These are phyloP conservation scores for Barypeithes pellucidus DNA, from an alignment of 2,888 invertebrate species.

Conservation along the genomic window DNA sequence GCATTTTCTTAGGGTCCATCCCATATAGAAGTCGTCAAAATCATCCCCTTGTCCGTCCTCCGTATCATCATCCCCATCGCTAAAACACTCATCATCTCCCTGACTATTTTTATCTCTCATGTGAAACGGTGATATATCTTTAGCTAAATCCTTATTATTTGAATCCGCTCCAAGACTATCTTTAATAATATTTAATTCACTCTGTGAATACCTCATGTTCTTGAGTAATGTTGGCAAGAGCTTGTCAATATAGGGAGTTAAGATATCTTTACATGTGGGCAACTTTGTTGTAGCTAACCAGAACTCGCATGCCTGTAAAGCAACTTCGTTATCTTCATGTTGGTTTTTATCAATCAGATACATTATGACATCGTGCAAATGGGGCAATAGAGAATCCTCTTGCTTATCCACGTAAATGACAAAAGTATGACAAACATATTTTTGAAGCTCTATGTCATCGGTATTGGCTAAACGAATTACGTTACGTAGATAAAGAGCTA, in stretches of 20 bases:
- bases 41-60: slow-evolving; percentile 61
- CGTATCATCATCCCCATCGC: slow-evolving; percentile 74
- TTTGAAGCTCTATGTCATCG: slow-evolving; percentile 95
- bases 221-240: slow-evolving; percentile 93
- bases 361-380: slow-evolving; percentile 96
- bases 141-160: slow-evolving; percentile 95
- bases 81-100: slow-evolving; percentile 72
- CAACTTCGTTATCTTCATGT: slow-evolving; percentile 92
- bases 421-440: slow-evolving; percentile 97
- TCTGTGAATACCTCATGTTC: slow-evolving; percentile 98
- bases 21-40: slow-evolving; percentile 68
- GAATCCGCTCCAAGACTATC: slow-evolving; percentile 97
- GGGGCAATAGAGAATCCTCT: slow-evolving; percentile 94
- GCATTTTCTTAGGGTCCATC: slow-evolving; percentile 98
- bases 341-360: slow-evolving; percentile 96
- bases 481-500: slow-evolving; percentile 78
- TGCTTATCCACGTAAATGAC: slow-evolving; percentile 93
- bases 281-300: slow-evolving; percentile 98
- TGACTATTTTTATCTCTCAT: slow-evolving; percentile 75
- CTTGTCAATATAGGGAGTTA: slow-evolving; percentile 87
- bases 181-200: slow-evolving; percentile 93
- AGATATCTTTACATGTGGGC: slow-evolving; percentile 91
- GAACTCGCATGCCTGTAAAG: slow-evolving; percentile 98
- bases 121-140: slow-evolving; percentile 98
- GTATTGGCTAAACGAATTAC: slow-evolving; percentile 95